Base-by-base conservation (phyloP, 2,888 invertebrate species). In the Endomychus coccineus region DNA sequence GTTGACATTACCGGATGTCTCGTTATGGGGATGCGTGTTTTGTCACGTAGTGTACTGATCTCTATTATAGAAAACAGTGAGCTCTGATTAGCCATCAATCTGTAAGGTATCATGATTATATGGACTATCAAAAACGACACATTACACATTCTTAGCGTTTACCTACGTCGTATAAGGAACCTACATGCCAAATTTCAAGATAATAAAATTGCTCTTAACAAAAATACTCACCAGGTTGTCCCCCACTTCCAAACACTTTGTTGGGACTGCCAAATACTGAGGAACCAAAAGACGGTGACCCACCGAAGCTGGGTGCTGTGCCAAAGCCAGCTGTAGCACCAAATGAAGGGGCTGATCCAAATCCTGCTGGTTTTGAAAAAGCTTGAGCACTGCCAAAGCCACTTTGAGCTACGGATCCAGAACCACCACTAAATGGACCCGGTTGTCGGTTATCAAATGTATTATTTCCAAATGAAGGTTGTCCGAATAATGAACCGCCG, bases 231-330 rank as follows among this genome's bases (percentile, higher is more conserved):
- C 16, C 14, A 6, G 52, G n/a, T n/a, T n/a, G n/a, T n/a, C n/a
- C n/a, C n/a, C n/a, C n/a, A n/a, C n/a, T 42, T 12, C 68, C 68
- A 53, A 69, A 68, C 4, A 64, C 55, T 50, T 66, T 66, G 3
- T 49, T 43, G 13, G 66, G 56, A 39, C 57, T 58, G 13, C 72
- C 71, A 61, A 73, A 73, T 2, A 48, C 53, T 2, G 71, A 61
- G 9, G 61, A 58, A 2, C 70, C 71, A 59, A 73, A 73, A 16
- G 65, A 59, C 4, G 71, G 64, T n/a, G 67, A 45, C 9, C 61
- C 58, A 4, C 71, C 71, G 58, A 73, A 73, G 2, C 61, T 52
- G 10, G 67, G 56, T 7, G 58, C 39, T 22, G 59, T 42, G 17
- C 67, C 69, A 51, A 68, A 68, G 12, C 55, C 50, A 5, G 54